Percentiles rank a stretch among this genome's conserved stretches.
Evolutionary conservation across 2,797 vertebrate species (phyloP).

Genomic region (Heterohyrax brucei): DNA sequence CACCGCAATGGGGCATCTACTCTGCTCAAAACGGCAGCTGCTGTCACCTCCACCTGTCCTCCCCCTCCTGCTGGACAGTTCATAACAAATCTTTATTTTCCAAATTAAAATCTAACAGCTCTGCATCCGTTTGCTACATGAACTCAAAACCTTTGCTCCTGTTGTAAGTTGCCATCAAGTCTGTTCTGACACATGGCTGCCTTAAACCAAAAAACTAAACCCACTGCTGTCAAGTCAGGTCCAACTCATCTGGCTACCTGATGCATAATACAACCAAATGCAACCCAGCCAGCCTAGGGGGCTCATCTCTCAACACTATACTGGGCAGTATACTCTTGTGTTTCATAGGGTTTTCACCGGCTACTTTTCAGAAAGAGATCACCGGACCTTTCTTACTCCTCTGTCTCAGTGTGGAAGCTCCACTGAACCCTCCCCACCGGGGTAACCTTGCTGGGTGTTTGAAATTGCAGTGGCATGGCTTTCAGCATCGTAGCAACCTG

Average conservation of each 20-base stretch:
- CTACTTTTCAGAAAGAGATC: not conserved
- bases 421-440: not conserved
- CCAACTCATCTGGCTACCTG: not conserved
- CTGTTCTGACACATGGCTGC: not conserved
- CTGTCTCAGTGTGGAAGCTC: not conserved
- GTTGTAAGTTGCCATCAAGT: not conserved
- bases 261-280: not conserved
- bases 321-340: not conserved
- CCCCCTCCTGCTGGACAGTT: not conserved
- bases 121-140: not conserved
- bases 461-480: not conserved
- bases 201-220: not conserved
- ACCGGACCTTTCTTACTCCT: not conserved
- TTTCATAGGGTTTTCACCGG: not conserved
- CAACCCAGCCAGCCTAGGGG: not conserved
- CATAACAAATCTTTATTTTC: not conserved
- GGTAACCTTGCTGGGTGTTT: not conserved
- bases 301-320: not conserved
- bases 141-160: not conserved
- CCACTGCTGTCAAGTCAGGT: too few relatives aligned
- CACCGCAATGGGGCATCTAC: rapidly evolving
- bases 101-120: not conserved
- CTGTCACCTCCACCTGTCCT: not conserved
- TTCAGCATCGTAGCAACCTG: not conserved
- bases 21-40: rapidly evolving